A percentile compares a stretch with the other conserved stretches of the same genome.
phyloP scores from a whole-genome alignment of 2,888 invertebrate genomes.

The Mesorhabditis spiculigera region DNA sequence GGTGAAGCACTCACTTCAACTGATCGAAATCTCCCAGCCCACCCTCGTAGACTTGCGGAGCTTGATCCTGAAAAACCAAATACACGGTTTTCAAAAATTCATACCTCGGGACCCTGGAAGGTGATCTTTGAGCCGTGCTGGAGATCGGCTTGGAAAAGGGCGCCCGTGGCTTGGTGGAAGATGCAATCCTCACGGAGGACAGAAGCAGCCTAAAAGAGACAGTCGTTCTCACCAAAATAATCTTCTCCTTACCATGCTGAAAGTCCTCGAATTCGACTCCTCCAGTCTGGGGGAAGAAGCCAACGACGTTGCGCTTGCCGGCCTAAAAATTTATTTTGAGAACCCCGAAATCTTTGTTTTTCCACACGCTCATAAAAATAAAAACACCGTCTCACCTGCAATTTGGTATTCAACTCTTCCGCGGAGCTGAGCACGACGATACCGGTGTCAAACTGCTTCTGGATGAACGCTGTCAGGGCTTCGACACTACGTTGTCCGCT shows the following conservation, averaged over 20 bases:
- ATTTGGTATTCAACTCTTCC: conserved; percentile 68
- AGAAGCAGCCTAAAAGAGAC: conserved; percentile 65
- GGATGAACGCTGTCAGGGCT: conserved; percentile 82
- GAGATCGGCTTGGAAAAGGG: conserved; percentile 53
- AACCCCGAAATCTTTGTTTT: background rate
- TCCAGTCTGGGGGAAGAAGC: conserved; percentile 66
- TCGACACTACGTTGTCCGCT: conserved; percentile 79
- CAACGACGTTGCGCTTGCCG: conserved; percentile 68
- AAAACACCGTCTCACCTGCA: conserved; percentile 16
- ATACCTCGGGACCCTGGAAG: background rate
- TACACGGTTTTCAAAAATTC: background rate
- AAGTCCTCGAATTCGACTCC: conserved; percentile 77
- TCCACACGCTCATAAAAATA: conserved; percentile 2
- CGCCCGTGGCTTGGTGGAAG: conserved; percentile 65
- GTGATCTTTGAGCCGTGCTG: conserved; percentile 48
- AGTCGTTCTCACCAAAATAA: background rate
- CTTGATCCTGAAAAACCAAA: background rate
- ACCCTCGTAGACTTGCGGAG: conserved; percentile 24
- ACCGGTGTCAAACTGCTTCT: conserved; percentile 81
- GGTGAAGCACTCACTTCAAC: conserved; percentile 31
- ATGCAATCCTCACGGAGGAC: conserved; percentile 90
- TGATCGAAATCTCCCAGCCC: conserved; percentile 32
- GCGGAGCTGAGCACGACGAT: conserved; percentile 74
- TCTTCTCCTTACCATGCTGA: conserved; percentile 59
- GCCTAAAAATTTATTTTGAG: conserved; percentile 59